Base-by-base conservation (phyloP, 2,797 vertebrate genomes). In the Rhabdomys pumilio region DNA sequence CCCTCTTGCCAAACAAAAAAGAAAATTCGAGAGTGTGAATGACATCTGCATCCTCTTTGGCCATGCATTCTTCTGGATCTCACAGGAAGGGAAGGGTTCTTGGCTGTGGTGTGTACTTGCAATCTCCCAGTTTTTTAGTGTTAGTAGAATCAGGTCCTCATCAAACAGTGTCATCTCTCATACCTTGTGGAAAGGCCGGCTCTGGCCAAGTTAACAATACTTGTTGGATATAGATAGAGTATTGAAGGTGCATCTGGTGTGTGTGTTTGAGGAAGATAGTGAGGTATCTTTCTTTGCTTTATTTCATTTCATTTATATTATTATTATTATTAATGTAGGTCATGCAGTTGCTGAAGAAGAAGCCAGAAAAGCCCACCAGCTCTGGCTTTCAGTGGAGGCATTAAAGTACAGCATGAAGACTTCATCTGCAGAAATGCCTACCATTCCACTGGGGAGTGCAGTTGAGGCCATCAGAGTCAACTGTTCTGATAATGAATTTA, bases 361-460 rank as follows among this genome's bases (percentile, higher is more conserved):
- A 96, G 99, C 99, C 24, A 99, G 99, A 65, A 99, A 99, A 98
- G 99, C 99, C 88, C 99, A 99, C 94, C 99, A 99, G 96, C 98
- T 99, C 50, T 99, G 99, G 99, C 99, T 99, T 0, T 99, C 99
- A 0, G 99, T 99, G 6, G 99, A 99, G 97, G 99, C 99, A 0
- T 98, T 99, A 8, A 99, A 98, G 95, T 99, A 99, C 96, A 98
- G 99, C 63, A 96, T 99, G 93, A 99, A 98, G 97, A 99, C 99
- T 0, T 98, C 99, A 0, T 98, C 98, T 0, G 98, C 98, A 0
- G 99, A 99, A 0, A 75, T 87, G 1, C 99, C 99, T 94, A 99
- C 99, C 0, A 94, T 99, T 17, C 99, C 99, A 0, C 98, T 99
- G 81, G 99, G 98, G 34, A 95, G 94, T 0, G 99, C 99, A 0